Percentiles rank a stretch among this genome's conserved stretches.
These are phyloP conservation scores for Drymonia ruficornis DNA, from an alignment of 2,888 invertebrate species.

Conservation along the genomic window DNA sequence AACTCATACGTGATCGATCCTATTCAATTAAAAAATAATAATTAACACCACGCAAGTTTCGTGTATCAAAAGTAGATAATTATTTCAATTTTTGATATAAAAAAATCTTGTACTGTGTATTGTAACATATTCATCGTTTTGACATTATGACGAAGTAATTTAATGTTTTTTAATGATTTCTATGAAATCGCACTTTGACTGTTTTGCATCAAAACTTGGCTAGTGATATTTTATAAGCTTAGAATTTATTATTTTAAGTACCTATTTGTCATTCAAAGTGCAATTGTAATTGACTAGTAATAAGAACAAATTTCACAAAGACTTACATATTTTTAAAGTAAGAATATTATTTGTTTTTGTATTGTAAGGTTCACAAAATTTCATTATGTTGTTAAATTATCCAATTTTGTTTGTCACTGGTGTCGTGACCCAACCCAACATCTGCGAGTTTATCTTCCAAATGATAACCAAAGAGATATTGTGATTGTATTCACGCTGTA, in stretches of 20 bases:
- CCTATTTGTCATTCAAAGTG: constrained; percentile 16
- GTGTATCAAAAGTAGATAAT: too few species aligned
- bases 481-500: constrained; percentile 25
- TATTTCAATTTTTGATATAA: too few species aligned
- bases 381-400: background rate
- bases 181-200: constrained; percentile 61
- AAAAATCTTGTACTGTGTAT: too few species aligned
- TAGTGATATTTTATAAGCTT: constrained; percentile 50
- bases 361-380: background rate
- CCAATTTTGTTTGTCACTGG: too few species aligned
- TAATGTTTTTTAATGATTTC: constrained; percentile 52
- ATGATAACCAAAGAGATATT: constrained; percentile 39
- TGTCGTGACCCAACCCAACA: background rate
- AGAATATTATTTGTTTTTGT: too few species aligned
- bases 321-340: background rate
- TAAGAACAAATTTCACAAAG: background rate
- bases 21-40: too few species aligned
- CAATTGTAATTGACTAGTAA: constrained; percentile 18
- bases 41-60: too few species aligned
- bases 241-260: constrained; percentile 25
- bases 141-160: background rate
- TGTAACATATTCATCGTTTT: too few species aligned
- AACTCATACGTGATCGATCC: too few species aligned
- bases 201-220: constrained; percentile 79
- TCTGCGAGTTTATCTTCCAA: background rate